These are phyloP conservation scores for Planococcus citri DNA, from an alignment of 1,140 invertebrate species.

Conservation along the genomic window DNA sequence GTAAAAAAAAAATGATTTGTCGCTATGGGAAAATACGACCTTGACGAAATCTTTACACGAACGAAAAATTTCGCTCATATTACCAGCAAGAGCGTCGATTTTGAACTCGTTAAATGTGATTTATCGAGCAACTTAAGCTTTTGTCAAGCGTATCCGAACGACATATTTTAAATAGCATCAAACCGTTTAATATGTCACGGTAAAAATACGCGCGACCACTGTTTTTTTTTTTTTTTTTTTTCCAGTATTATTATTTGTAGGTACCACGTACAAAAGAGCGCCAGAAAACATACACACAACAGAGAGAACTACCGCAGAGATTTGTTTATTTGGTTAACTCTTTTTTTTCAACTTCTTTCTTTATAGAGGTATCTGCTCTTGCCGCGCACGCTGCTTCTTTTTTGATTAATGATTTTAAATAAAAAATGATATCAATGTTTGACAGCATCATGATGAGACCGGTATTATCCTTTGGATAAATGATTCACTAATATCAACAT, in stretches of 20 bases:
- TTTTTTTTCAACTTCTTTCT: too few relatives aligned
- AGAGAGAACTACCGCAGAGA: not conserved
- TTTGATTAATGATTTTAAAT: constrained; percentile 15
- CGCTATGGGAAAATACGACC: too few relatives aligned
- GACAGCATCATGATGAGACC: constrained; percentile 8
- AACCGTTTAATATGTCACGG: not conserved
- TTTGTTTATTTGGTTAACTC: not conserved
- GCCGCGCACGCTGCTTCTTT: too few relatives aligned
- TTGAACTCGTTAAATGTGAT: not conserved
- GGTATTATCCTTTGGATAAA: constrained; percentile 14
- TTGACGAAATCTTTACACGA: too few relatives aligned
- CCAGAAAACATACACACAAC: not conserved
- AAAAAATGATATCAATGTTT: constrained; percentile 18
- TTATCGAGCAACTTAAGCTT: not conserved
- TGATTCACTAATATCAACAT: constrained; percentile 9
- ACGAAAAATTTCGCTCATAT: too few relatives aligned
- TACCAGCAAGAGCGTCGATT: not conserved
- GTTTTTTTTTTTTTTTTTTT: too few relatives aligned
- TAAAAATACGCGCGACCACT: not conserved
- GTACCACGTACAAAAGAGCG: too few relatives aligned
- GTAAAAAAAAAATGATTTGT: too few relatives aligned
- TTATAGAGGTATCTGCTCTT: too few relatives aligned
- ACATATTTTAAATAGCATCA: not conserved
- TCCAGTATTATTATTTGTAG: too few relatives aligned
- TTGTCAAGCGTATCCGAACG: not conserved